Evolutionary conservation across 2,888 invertebrate species (phyloP).

Genomic region (Rhingia campestris): DNA sequence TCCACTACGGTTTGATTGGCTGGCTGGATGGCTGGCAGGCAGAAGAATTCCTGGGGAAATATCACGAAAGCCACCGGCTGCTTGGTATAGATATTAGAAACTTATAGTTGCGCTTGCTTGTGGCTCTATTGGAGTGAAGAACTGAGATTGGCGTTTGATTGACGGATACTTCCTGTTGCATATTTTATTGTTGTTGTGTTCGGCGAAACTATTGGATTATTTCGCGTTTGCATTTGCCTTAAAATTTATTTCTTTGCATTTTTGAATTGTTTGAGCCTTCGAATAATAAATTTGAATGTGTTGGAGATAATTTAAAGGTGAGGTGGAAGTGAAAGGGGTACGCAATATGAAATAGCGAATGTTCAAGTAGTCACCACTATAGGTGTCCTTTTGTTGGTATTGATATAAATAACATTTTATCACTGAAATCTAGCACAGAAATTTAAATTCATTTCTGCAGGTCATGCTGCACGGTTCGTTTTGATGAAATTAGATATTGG

Average conservation of each 20-base stretch:
- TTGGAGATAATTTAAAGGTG: constrained; percentile 7
- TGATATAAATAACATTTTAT: too few relatives aligned
- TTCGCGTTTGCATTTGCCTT: constrained; percentile 20
- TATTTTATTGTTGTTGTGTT: constrained; percentile 77
- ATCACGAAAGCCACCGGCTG: constrained; percentile 29
- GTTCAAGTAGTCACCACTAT: too few relatives aligned
- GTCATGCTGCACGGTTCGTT: too few relatives aligned
- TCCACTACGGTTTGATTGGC: constrained; percentile 55
- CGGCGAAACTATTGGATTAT: constrained; percentile 38
- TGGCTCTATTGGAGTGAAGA: constrained; percentile 58
- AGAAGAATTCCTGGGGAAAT: constrained; percentile 58
- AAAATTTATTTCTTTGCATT: constrained; percentile 19
- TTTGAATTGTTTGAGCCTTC: constrained; percentile 4
- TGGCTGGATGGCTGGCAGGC: constrained; percentile 23
- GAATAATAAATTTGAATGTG: constrained; percentile 18
- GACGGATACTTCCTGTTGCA: constrained; percentile 81
- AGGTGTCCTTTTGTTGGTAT: too few relatives aligned
- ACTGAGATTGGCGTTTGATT: constrained; percentile 81
- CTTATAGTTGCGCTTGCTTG: constrained; percentile 50
- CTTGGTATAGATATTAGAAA: constrained; percentile 33
- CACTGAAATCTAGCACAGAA: too few relatives aligned
- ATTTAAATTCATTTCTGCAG: too few relatives aligned
- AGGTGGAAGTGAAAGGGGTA: too few relatives aligned
- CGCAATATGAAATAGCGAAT: too few relatives aligned
- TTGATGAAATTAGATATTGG: too few relatives aligned